Evolutionary conservation across 37 sponge, comb jelly and placozoan species (phyloP).

Genomic region (Diacarnus erythraeanus): DNA sequence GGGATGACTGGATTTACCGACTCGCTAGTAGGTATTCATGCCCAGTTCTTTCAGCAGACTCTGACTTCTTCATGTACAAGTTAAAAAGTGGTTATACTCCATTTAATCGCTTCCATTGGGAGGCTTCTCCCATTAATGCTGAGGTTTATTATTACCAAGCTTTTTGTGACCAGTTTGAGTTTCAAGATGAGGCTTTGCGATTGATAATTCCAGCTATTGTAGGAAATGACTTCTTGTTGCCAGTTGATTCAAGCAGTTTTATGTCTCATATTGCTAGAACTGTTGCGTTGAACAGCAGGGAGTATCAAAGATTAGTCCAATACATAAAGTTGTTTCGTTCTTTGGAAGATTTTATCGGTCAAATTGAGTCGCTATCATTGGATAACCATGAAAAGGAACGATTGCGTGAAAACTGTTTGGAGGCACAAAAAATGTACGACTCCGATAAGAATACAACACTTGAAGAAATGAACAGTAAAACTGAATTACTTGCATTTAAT

Average conservation of each 20-base stretch:
- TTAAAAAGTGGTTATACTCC: conserved; percentile 67
- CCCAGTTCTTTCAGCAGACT: conserved; percentile 69
- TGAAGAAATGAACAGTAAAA: neutral
- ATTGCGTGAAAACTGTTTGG: neutral
- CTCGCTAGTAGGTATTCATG: conserved; percentile 60
- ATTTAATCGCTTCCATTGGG: conserved; percentile 49
- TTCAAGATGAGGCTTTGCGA: conserved; percentile 19
- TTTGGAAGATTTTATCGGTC: neutral
- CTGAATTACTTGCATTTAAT: neutral
- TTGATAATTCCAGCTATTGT: conserved; percentile 57
- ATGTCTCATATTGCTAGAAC: neutral
- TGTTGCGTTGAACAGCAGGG: neutral
- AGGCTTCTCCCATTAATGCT: conserved; percentile 30
- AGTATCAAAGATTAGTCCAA: neutral
- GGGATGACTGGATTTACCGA: conserved; percentile 49
- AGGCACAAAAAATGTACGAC: conserved; percentile 2
- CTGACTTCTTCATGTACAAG: conserved; percentile 80
- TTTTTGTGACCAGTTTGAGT: conserved; percentile 21
- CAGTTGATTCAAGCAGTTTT: conserved; percentile 3
- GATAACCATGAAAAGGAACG: neutral
- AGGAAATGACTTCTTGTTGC: conserved; percentile 60
- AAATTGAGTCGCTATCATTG: conserved; percentile 2
- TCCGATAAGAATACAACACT: neutral
- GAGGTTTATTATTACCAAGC: conserved; percentile 32
- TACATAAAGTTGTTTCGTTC: neutral